Conservation (phyloP, 2,888 invertebrate genomes). For the Itoplectis maculator region DNA sequence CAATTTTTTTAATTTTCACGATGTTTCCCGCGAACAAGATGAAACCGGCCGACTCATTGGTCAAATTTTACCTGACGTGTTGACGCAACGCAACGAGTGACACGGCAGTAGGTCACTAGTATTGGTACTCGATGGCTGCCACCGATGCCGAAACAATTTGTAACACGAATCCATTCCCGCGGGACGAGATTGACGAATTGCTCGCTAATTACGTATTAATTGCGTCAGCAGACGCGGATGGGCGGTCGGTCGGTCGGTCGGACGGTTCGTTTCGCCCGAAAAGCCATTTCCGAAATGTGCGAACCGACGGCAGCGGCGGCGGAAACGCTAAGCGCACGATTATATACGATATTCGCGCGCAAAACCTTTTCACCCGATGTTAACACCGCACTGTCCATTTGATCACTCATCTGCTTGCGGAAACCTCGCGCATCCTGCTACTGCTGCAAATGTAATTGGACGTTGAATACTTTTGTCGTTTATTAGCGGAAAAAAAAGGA, state of each 20-base stretch:
- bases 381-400: slow-evolving; percentile 35
- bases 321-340: slow-evolving; percentile 1
- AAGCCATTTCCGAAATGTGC: slow-evolving; percentile 58
- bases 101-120: slow-evolving; percentile 5
- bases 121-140: slow-evolving; percentile 11
- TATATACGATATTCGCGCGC: slow-evolving; percentile 18
- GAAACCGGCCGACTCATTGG: background rate
- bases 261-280: slow-evolving; percentile 58
- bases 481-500: background rate
- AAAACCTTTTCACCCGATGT: background rate
- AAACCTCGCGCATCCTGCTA: background rate
- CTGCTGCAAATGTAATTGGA: background rate
- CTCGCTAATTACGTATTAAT: slow-evolving; percentile 75
- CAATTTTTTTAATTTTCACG: background rate
- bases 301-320: slow-evolving; percentile 10
- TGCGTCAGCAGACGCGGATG: slow-evolving; percentile 57
- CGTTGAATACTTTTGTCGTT: background rate
- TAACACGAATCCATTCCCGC: slow-evolving; percentile 31
- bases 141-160: slow-evolving; percentile 41
- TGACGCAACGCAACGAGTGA: slow-evolving; percentile 2
- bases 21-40: background rate
- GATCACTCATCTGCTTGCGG: slow-evolving; percentile 1
- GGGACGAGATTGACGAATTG: slow-evolving; percentile 73
- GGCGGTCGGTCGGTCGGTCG: slow-evolving; percentile 44
- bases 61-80: background rate